Evolutionary conservation across 2,113 vertebrate species (phyloP), one percentile per base, ranked within the genome.

Genomic region (Pomatorhinus ruficollis): DNA sequence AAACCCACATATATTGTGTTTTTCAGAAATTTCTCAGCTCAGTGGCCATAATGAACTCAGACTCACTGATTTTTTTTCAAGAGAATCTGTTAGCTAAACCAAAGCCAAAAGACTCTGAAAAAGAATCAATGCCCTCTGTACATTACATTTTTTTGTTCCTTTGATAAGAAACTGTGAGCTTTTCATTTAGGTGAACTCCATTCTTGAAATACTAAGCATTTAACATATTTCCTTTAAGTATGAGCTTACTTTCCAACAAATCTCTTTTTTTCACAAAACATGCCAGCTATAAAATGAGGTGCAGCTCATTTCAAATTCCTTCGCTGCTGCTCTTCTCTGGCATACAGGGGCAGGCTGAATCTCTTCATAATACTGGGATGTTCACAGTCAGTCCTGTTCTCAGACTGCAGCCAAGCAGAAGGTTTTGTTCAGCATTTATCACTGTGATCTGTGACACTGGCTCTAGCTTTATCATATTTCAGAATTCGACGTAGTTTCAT

Each of bases 381-480:
- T 17, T 89, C 74, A 25, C 1, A 88, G 69, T 35, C 71, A 64
- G 18, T 61, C 59, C 40, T 77, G 24, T 44, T 90, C 75, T 60
- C 72, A 95, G 78, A 39, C 82, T 92, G 70, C 75, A 96, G 83
- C 86, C 72, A 92, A 95, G 90, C 76, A 93, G 72, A 81, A 92
- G 79, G 79, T 93, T 94, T 66, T 83, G 52, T 77, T 97, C 89
- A 92, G 68, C 50, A 78, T 97, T 90, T 90, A 91, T 93, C 91
- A 95, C 44, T 0, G 4, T 86, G 89, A 95, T 93, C 90, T 95
- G 94, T 92, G 88, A 68, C 68, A 83, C 22, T 56, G 57, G 66
- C 83, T 80, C 76, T 86, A 81, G 45, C 56, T 93, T 91, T 95
- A 91, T 87, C 72, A 81, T 90, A 96, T 93, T 94, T 89, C 94